Evolutionary conservation across 64 coral and sea anemone genomes (phyloP), one percentile per base, ranked within the genome.

Genomic region (Dendronephthya gigantea): DNA sequence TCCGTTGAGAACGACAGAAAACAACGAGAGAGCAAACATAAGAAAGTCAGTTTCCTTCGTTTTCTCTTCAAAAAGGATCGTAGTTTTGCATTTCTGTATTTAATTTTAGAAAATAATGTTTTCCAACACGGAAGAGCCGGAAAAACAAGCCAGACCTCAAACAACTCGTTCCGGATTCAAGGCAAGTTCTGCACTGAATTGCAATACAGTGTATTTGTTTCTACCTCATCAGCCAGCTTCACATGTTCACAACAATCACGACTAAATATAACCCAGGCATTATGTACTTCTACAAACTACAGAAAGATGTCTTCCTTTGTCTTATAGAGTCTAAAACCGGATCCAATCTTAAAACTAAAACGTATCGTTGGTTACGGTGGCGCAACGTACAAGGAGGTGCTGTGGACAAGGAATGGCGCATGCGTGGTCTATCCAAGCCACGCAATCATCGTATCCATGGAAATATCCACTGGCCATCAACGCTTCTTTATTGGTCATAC

Each of bases 341-440:
- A 97, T 83, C 94, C 94, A 29, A 93, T 97, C 39, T 40, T 97
- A 89, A 91, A 84, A 0, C 84, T 97, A 32, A 97, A 89, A 72
- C 90, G 91, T 88, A 90, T 97, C 14, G 87, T 97, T 88, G 94
- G 94, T 23, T 97, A 93, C 91, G 94, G 94, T 82, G 94, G 94
- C 52, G 94, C 90, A 47, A 93, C 94, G 9, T 93, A 82, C 65
- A 86, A 83, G 49, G 94, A 97, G 50, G 92, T 89, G 16, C 35
- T 98, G 10, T 98, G 95, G 95, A 98, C 86, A 15, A 90, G 88
- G 83, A 98, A 93, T 87, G 95, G 95, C 32, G 84, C 87, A 7
- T 79, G 41, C 6, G 83, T 93, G 32, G 87, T 98, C 9, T 98
- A 98, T 56, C 95, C 95, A 15, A 91, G 95, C 40, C 92, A 98